phyloP scores from a whole-genome alignment of 2,113 vertebrate genomes.

The Drymodes brunneopygia region DNA sequence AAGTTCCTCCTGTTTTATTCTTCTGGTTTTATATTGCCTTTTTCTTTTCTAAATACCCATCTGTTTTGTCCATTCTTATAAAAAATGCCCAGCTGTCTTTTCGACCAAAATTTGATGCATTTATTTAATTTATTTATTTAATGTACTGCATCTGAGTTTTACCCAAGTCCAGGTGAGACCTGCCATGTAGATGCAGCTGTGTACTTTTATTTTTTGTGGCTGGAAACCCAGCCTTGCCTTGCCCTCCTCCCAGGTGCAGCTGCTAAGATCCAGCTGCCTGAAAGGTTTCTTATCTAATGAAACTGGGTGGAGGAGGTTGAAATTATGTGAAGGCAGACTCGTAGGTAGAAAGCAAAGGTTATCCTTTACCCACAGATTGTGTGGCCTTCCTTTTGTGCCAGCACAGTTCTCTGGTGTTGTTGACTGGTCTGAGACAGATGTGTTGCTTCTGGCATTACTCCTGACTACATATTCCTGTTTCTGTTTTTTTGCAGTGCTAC shows the following conservation, averaged over 20 bases:
- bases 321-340: not conserved
- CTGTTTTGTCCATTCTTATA: not conserved
- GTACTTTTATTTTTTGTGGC: not conserved
- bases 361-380: not conserved
- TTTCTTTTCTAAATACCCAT: not conserved
- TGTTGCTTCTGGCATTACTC: not conserved
- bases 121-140: not conserved
- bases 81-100: not conserved
- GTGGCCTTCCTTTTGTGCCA: not conserved
- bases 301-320: not conserved
- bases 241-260: not conserved
- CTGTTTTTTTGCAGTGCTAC: not conserved
- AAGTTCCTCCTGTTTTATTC: not conserved
- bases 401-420: not conserved
- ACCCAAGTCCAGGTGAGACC: not conserved
- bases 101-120: not conserved
- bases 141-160: not conserved
- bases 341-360: not conserved
- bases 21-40: not conserved
- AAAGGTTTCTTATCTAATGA: not conserved
- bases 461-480: not conserved
- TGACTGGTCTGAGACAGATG: not conserved
- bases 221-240: not conserved
- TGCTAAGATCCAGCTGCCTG: not conserved
- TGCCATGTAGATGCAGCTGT: not conserved